Evolutionary conservation across 1,140 invertebrate species (phyloP), one percentile per base, ranked within the genome.

Genomic region (Leptestheria dahalacensis): DNA sequence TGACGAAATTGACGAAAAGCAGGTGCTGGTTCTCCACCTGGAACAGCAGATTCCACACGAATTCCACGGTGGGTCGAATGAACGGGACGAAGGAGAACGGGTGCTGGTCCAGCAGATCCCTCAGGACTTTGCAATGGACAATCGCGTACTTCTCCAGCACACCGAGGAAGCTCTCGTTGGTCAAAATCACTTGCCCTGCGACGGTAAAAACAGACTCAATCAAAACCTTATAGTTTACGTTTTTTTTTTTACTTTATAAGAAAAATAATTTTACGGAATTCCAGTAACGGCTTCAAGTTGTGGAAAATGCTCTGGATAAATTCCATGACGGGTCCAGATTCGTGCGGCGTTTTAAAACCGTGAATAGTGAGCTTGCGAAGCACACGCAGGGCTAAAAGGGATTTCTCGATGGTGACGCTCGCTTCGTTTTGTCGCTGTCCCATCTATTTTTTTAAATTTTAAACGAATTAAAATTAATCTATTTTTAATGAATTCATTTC

Each of bases 21-120:
- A 83, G 77, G 64, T 76, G 73, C 72, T 86, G 79, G 41, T 84
- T 86, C 62, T 78, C 76, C 60, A 84, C 79, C 21, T 87, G 89
- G 69, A 97, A 96, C 64, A 88, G 85, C 73, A 90, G 91, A 69
- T 81, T 85, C 50, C 85, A 77, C 23, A 85, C 79, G 67, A 92
- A 87, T 67, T 93, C 84, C 57, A 96, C 69, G 0, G 85, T 81
- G 10, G 81, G 78, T 48, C 81, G 75, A 55, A 94, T 83, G 28
- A 91, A 83, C 59, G 84, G 80, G 23, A 89, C 78, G 69, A 83
- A 93, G 2, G 83, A 84, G 62, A 83, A 77, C 0, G 88, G 82
- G 70, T 91, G 86, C 2, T 73, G 74, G 61, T 90, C 84, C 60
- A 90, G 70, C 47, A 90, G 76, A 64, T 79, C 78, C 29, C 82